A percentile compares a stretch with the other conserved stretches of the same genome.
These are phyloP conservation scores for Caenorhabditis zanzibari DNA, from an alignment of 2,888 invertebrate species.

Conservation along the genomic window DNA sequence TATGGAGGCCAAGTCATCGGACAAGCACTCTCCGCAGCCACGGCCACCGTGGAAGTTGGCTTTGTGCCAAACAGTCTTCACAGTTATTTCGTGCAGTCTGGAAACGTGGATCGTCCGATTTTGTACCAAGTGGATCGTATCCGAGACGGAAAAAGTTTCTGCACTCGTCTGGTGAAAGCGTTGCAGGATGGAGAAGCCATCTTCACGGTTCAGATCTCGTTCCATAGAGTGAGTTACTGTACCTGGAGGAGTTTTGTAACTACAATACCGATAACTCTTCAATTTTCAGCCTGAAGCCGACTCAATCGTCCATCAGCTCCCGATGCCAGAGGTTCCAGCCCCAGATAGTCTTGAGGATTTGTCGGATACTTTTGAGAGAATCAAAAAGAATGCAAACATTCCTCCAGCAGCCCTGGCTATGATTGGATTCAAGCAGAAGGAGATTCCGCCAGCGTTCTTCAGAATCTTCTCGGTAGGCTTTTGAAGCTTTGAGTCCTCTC, in stretches of 20 bases:
- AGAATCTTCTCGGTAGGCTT: constrained; percentile 70
- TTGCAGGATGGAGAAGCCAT: constrained; percentile 84
- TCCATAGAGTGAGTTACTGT: constrained; percentile 71
- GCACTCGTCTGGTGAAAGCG: constrained; percentile 84
- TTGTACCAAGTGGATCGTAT: constrained; percentile 84
- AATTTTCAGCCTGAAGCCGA: constrained; percentile 77
- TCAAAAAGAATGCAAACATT: constrained; percentile 66
- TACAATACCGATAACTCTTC: too few relatives aligned
- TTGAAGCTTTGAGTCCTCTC: too few relatives aligned
- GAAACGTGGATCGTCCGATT: constrained; percentile 82
- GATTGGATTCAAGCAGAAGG: constrained; percentile 72
- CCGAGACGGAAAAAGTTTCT: constrained; percentile 84
- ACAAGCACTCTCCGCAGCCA: constrained; percentile 84
- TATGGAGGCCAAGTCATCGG: constrained; percentile 84
- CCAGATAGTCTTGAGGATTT: constrained; percentile 83
- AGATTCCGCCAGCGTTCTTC: constrained; percentile 75
- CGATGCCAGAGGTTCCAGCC: constrained; percentile 84
- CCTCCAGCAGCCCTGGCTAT: constrained; percentile 69
- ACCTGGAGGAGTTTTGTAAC: background rate
- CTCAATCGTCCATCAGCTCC: constrained; percentile 83
- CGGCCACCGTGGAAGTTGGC: constrained; percentile 83
- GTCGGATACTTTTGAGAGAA: constrained; percentile 70
- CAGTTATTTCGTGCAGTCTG: constrained; percentile 84
- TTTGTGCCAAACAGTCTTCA: constrained; percentile 84
- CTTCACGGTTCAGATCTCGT: constrained; percentile 82